Evolutionary conservation across 1,140 invertebrate genomes (phyloP).

Genomic region (Drosophila saltans): DNA sequence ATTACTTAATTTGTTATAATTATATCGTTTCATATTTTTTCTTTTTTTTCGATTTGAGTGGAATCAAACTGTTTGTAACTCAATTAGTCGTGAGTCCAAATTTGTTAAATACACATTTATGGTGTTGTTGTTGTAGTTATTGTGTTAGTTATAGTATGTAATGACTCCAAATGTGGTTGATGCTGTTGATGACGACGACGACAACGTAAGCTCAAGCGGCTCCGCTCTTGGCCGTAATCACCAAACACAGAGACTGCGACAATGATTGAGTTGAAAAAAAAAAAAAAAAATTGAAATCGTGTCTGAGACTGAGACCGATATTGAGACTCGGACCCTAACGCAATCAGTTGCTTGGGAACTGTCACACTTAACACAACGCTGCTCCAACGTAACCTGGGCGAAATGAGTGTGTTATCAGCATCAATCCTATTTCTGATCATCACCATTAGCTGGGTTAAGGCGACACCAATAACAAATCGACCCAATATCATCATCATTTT

Average conservation of each 20-base stretch:
- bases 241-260: slow-evolving; percentile 19
- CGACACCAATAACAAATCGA: slow-evolving; percentile 47
- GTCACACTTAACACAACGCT: slow-evolving; percentile 28
- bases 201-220: background rate
- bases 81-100: background rate
- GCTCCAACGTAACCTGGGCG: slow-evolving; percentile 16
- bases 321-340: slow-evolving; percentile 22
- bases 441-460: slow-evolving; percentile 37
- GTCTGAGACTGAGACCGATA: slow-evolving; percentile 21
- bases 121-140: background rate
- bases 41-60: too few relatives aligned
- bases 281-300: background rate
- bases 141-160: background rate
- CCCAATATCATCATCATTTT: slow-evolving; percentile 86
- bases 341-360: slow-evolving; percentile 39
- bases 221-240: slow-evolving; percentile 18
- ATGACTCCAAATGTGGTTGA: slow-evolving; percentile 18
- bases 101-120: background rate
- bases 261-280: slow-evolving; percentile 1
- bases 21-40: too few relatives aligned
- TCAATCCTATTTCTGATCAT: slow-evolving; percentile 50
- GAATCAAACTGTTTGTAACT: background rate
- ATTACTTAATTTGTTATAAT: too few relatives aligned
- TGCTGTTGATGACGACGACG: background rate
- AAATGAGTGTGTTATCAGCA: slow-evolving; percentile 67